Evolutionary conservation across 2,888 invertebrate species (phyloP).

Genomic region (Ethmia dodecea): DNA sequence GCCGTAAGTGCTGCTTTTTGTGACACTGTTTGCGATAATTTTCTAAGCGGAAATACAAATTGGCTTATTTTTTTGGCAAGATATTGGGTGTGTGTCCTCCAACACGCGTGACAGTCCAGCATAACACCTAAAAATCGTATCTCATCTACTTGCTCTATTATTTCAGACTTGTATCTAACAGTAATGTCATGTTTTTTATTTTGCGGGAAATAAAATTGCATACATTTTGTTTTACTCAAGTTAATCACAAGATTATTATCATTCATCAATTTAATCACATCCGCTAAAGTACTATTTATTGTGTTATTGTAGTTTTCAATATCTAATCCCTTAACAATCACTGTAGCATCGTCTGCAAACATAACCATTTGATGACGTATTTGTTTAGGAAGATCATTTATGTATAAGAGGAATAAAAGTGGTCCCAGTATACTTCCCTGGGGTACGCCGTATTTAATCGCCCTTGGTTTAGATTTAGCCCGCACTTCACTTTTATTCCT

Average conservation of each 20-base stretch:
- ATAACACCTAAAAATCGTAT: too few species aligned
- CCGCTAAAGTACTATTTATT: background rate
- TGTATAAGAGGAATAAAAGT: background rate
- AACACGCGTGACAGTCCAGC: background rate
- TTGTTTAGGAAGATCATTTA: background rate
- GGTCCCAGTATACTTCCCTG: too few species aligned
- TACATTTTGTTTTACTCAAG: too few species aligned
- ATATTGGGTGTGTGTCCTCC: background rate
- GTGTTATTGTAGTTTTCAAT: background rate
- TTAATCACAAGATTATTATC: too few species aligned
- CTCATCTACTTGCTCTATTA: too few species aligned
- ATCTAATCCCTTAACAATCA: background rate
- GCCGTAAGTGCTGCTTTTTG: background rate
- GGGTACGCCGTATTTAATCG: background rate
- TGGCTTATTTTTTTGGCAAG: background rate
- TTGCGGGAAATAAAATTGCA: constrained; percentile 2
- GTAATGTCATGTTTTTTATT: too few species aligned
- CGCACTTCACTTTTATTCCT: background rate
- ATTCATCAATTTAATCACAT: too few species aligned
- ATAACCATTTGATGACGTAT: background rate
- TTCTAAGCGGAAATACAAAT: background rate
- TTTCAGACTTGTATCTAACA: too few species aligned
- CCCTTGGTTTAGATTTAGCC: background rate
- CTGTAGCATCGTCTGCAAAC: background rate
- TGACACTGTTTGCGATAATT: background rate